Evolutionary conservation across 1,140 invertebrate species (phyloP).

Genomic region (Sycophaga agraensis): DNA sequence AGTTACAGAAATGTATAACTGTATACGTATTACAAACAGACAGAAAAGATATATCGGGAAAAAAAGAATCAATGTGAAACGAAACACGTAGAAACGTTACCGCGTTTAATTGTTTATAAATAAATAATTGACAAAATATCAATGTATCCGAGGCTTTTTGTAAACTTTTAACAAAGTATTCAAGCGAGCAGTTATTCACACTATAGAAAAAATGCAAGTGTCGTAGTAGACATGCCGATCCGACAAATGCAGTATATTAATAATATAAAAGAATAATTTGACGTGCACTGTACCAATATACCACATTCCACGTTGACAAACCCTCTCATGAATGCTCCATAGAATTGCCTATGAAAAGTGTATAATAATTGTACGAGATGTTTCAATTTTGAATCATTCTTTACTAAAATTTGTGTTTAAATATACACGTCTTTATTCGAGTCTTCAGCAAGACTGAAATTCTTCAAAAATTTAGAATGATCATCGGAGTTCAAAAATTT

Average conservation of each 20-base stretch:
- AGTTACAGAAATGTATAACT: constrained; percentile 8
- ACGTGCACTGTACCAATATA: constrained; percentile 23
- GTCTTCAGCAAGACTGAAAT: too few relatives aligned
- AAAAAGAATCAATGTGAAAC: background rate
- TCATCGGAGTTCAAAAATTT: too few relatives aligned
- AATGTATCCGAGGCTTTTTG: constrained; percentile 21
- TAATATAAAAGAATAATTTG: background rate
- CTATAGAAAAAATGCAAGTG: too few relatives aligned
- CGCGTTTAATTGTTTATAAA: constrained; percentile 5
- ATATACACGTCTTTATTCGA: too few relatives aligned
- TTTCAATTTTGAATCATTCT: constrained; percentile 14
- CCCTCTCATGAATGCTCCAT: constrained; percentile 14
- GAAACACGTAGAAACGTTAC: background rate
- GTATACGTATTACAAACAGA: constrained; percentile 27
- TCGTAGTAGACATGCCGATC: background rate
- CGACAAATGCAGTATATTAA: background rate
- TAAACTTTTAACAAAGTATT: constrained; percentile 22
- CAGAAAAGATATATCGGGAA: background rate
- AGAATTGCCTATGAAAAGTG: constrained; percentile 10
- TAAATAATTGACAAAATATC: background rate
- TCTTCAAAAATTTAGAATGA: too few relatives aligned
- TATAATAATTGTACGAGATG: constrained; percentile 24
- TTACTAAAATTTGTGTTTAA: background rate
- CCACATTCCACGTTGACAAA: constrained; percentile 23
- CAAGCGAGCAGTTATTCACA: constrained; percentile 11